These are phyloP conservation scores for Limnephilus rhombicus DNA, from an alignment of 2,888 invertebrate species.

Conservation along the genomic window DNA sequence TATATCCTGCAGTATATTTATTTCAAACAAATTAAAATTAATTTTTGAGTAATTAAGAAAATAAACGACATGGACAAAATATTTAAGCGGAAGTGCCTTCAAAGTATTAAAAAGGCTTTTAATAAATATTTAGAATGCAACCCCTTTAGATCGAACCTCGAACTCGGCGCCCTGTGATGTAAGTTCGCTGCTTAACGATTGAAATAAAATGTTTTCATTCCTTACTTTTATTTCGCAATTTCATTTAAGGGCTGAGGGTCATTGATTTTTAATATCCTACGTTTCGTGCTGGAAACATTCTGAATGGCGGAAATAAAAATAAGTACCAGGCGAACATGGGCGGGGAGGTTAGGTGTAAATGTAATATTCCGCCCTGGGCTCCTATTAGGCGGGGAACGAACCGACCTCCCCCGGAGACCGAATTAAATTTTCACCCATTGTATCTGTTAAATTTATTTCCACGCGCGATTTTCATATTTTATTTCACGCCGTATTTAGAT, in stretches of 20 bases:
- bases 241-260: conserved; percentile 34
- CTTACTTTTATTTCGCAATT: conserved; percentile 40
- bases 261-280: conserved; percentile 42
- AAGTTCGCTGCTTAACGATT: neutral
- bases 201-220: conserved; percentile 43
- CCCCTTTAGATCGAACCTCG: neutral
- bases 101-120: neutral
- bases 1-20: neutral
- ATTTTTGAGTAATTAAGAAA: neutral
- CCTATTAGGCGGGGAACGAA: conserved; percentile 29
- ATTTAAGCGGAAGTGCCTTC: neutral
- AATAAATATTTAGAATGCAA: neutral
- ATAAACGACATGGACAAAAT: neutral
- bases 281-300: conserved; percentile 12
- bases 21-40: no score
- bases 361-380: conserved; percentile 10
- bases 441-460: conserved; percentile 28
- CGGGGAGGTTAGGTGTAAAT: conserved; percentile 11
- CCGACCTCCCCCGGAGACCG: conserved; percentile 8
- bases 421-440: conserved; percentile 40
- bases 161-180: neutral
- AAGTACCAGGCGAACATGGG: conserved; percentile 27
- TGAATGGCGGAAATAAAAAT: conserved; percentile 30
- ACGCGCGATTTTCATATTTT: conserved; percentile 31
- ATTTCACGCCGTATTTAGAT: conserved; percentile 6